A percentile compares a stretch with the other conserved stretches of the same genome.
Conservation (phyloP, 2,888 invertebrate species). For the Heliconius ethilla region DNA sequence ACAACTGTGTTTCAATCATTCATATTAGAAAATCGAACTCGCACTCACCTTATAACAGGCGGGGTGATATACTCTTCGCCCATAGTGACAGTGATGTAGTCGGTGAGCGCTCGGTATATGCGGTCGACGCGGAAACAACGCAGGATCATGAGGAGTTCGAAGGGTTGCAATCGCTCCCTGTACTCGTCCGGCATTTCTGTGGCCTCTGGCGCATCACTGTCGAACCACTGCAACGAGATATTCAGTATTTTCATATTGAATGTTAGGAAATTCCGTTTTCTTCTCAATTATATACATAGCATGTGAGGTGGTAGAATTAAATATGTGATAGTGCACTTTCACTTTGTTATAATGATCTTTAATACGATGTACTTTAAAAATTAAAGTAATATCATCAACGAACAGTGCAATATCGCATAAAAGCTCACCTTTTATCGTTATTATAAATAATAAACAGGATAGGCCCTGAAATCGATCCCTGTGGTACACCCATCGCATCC, state of each 20-base stretch:
- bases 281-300: not conserved
- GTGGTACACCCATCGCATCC: too few relatives aligned
- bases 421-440: too few relatives aligned
- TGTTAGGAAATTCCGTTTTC: not conserved
- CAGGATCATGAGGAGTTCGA: constrained; percentile 90
- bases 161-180: constrained; percentile 83
- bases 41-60: constrained; percentile 73
- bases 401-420: too few relatives aligned
- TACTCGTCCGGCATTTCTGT: constrained; percentile 86
- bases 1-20: not conserved
- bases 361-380: too few relatives aligned
- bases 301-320: not conserved
- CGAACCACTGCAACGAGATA: constrained; percentile 86
- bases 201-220: constrained; percentile 91
- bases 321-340: too few relatives aligned
- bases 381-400: too few relatives aligned
- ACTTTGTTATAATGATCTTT: too few relatives aligned
- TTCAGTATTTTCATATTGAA: not conserved
- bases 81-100: constrained; percentile 91
- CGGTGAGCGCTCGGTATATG: constrained; percentile 91
- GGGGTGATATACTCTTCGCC: constrained; percentile 95
- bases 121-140: constrained; percentile 95
- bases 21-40: not conserved
- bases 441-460: too few relatives aligned
- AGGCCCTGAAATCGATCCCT: too few relatives aligned